These are phyloP conservation scores for Poeciliopsis turrubarensis DNA, from an alignment of 2,113 vertebrate species.

Conservation along the genomic window DNA sequence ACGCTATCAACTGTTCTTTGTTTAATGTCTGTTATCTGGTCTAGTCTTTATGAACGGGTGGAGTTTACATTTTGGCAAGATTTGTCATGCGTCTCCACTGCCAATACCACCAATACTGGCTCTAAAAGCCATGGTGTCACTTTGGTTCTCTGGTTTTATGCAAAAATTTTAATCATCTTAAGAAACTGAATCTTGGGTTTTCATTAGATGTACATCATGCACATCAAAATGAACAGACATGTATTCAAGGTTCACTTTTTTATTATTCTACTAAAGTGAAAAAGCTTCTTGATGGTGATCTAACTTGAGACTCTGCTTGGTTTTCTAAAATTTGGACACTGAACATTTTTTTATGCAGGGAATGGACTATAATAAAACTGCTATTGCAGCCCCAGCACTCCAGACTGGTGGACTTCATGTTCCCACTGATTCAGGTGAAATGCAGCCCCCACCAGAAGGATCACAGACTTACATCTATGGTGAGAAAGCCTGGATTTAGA, in stretches of 20 bases:
- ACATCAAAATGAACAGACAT: neutral
- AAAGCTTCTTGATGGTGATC: neutral
- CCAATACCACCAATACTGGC: no score
- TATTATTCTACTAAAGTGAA: neutral
- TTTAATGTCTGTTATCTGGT: no score
- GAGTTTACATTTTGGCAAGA: no score
- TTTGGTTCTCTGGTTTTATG: no score
- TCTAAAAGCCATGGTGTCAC: no score
- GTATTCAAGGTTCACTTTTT: neutral
- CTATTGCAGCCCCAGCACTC: slow-evolving; percentile 38
- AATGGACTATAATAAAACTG: slow-evolving; percentile 52
- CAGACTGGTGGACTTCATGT: slow-evolving; percentile 39
- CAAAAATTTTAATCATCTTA: no score
- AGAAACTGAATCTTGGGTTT: neutral
- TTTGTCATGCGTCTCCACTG: no score
- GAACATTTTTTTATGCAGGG: slow-evolving; percentile 32
- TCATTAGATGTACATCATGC: neutral
- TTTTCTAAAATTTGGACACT: neutral
- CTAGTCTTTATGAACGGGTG: no score
- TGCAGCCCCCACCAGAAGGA: slow-evolving; percentile 27
- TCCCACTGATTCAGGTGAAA: slow-evolving; percentile 42
- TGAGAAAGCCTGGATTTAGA: slow-evolving; percentile 23
- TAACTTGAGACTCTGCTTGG: neutral
- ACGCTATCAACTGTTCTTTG: no score
- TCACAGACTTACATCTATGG: slow-evolving; percentile 67